These are phyloP conservation scores for Colletes gigas DNA, from an alignment of 1,140 invertebrate genomes.

Conservation along the genomic window DNA sequence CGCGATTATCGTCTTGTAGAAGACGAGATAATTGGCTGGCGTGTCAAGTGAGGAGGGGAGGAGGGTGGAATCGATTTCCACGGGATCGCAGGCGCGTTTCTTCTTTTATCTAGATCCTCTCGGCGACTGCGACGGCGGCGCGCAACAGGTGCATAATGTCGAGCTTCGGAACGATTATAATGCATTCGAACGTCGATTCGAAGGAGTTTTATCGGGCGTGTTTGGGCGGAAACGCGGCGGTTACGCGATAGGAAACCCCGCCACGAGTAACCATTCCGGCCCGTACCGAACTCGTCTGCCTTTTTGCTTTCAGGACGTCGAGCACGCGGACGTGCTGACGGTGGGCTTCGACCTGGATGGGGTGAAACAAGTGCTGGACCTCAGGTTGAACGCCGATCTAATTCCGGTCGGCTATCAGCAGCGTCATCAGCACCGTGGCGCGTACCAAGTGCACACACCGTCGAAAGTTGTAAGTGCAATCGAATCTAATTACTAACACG, in stretches of 20 bases:
- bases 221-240: background rate
- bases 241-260: constrained; percentile 16
- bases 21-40: no score
- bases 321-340: constrained; percentile 86
- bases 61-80: background rate
- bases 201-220: background rate
- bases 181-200: background rate
- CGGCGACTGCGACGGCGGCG: background rate
- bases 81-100: background rate
- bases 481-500: no score
- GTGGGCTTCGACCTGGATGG: constrained; percentile 86
- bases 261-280: background rate
- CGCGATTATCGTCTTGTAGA: no score
- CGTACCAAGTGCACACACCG: constrained; percentile 84
- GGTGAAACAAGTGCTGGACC: constrained; percentile 86
- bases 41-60: no score
- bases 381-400: constrained; percentile 89
- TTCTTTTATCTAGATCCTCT: constrained; percentile 23
- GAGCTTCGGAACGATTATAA: constrained; percentile 25
- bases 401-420: constrained; percentile 88
- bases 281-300: background rate
- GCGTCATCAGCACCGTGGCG: constrained; percentile 85
- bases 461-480: constrained; percentile 83
- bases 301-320: constrained; percentile 83
- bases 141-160: constrained; percentile 45